Conservation (phyloP, 1,140 invertebrate genomes). For the Ericerus pela region DNA sequence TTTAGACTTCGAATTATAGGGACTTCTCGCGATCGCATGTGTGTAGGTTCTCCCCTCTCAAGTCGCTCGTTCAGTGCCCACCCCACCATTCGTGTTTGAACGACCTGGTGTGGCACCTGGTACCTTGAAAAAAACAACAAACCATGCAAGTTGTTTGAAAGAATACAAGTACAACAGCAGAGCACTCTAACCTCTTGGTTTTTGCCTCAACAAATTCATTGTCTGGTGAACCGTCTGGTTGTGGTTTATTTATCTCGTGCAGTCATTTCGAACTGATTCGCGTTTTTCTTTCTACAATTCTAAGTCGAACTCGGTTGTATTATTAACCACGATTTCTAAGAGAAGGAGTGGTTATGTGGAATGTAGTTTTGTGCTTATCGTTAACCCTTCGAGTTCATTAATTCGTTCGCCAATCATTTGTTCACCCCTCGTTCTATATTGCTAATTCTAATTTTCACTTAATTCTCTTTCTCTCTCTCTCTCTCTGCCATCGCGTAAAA, state of each 20-base stretch:
- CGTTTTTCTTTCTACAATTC: neutral
- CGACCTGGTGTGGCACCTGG: no score
- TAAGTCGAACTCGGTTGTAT: constrained; percentile 6
- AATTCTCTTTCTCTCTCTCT: neutral
- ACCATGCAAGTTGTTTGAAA: no score
- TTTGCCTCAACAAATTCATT: neutral
- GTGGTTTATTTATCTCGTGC: neutral
- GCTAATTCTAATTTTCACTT: neutral
- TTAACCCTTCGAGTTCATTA: no score
- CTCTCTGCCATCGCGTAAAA: neutral
- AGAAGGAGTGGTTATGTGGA: constrained; percentile 11
- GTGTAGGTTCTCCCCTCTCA: no score
- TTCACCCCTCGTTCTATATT: neutral
- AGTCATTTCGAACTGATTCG: neutral
- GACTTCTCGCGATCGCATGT: no score
- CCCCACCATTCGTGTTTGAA: no score
- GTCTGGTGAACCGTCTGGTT: neutral
- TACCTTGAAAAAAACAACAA: no score
- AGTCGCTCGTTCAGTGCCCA: no score
- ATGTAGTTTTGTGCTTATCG: neutral
- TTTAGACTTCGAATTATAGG: no score
- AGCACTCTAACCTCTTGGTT: neutral
- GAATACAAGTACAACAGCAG: neutral
- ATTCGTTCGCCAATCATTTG: no score
- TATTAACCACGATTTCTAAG: no score